phyloP scores from a whole-genome alignment of 1,140 invertebrate genomes.

The Drosophila micromelanica region DNA sequence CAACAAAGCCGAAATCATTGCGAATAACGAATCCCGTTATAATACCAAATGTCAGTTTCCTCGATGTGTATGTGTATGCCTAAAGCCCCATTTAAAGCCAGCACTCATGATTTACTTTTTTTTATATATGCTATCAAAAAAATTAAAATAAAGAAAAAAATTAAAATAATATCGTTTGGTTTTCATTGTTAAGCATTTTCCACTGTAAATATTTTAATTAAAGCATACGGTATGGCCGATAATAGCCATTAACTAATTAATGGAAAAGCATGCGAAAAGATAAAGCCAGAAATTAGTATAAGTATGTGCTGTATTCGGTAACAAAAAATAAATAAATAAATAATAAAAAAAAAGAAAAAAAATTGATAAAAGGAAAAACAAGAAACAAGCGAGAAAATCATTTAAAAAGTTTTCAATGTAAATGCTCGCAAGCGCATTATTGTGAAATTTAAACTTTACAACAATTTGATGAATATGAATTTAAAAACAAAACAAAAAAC shows the following conservation, averaged over 20 bases:
- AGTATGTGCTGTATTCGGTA: conserved; percentile 54
- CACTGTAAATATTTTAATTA: conserved; percentile 78
- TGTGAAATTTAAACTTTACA: conserved; percentile 71
- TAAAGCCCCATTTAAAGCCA: conserved; percentile 30
- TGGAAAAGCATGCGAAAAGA: conserved; percentile 51
- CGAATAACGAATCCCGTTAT: conserved; percentile 37
- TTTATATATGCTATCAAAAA: conserved; percentile 9
- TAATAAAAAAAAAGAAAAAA: conserved; percentile 16
- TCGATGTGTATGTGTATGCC: conserved; percentile 63
- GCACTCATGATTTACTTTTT: conserved; percentile 1
- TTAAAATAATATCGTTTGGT: conserved; percentile 39
- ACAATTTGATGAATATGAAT: conserved; percentile 78
- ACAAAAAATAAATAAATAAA: conserved; percentile 19
- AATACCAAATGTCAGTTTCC: conserved; percentile 47
- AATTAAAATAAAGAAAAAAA: conserved; percentile 26
- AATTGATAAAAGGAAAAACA: conserved; percentile 10
- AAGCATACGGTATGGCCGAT: conserved; percentile 56
- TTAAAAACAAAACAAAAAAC: conserved; percentile 45
- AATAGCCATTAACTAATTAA: conserved; percentile 63
- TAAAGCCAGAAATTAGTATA: conserved; percentile 46
- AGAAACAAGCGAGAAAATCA: conserved; percentile 36
- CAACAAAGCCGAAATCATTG: conserved; percentile 38
- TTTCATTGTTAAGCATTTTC: conserved; percentile 72
- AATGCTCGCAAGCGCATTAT: conserved; percentile 60
- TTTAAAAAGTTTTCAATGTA: conserved; percentile 72